Evolutionary conservation across 2,888 invertebrate genomes (phyloP).

Genomic region (Syrista parreyssii): DNA sequence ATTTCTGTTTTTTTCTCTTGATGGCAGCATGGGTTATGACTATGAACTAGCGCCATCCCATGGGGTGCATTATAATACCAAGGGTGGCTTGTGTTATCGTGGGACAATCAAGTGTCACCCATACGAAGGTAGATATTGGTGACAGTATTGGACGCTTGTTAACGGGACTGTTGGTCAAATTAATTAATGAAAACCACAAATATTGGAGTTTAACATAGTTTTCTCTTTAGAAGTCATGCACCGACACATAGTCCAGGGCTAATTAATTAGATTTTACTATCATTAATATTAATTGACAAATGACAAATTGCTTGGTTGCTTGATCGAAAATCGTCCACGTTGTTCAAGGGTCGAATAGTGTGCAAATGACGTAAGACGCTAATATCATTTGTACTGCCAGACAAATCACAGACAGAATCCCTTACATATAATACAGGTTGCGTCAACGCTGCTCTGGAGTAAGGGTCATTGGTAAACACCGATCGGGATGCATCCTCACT

Average conservation of each 20-base stretch:
- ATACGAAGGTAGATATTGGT: background rate
- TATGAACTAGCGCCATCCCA: background rate
- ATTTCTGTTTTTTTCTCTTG: background rate
- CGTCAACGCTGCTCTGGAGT: too few species aligned
- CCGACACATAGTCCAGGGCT: background rate
- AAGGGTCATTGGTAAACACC: too few species aligned
- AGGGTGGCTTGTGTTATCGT: background rate
- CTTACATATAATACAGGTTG: too few species aligned
- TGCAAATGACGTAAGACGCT: too few species aligned
- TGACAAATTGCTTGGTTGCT: too few species aligned
- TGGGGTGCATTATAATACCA: background rate
- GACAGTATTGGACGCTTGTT: background rate
- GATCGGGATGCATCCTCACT: too few species aligned
- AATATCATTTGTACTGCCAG: too few species aligned
- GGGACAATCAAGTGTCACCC: background rate
- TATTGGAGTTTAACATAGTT: background rate
- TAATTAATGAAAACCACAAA: background rate
- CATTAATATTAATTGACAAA: too few species aligned
- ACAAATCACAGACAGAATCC: too few species aligned
- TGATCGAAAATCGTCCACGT: too few species aligned
- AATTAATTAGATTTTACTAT: background rate
- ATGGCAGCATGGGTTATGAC: background rate
- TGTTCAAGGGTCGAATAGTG: too few species aligned
- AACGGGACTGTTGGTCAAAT: background rate
- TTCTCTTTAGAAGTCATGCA: background rate